These are phyloP conservation scores for Paraescarpia echinospica DNA, from an alignment of 1,140 invertebrate genomes.

Conservation along the genomic window DNA sequence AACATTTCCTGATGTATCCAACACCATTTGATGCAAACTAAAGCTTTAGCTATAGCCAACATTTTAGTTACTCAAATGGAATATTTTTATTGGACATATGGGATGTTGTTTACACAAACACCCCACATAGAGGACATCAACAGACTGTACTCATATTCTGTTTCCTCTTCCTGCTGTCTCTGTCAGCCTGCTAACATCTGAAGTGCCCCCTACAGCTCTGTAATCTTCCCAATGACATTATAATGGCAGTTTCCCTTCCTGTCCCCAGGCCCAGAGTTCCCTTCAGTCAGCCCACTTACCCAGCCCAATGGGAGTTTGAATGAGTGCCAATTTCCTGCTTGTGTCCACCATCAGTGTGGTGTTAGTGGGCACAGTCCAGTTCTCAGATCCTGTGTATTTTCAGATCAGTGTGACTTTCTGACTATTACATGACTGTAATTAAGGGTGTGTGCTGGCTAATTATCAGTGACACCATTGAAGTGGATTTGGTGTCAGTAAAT, in stretches of 20 bases:
- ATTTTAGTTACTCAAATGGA: neutral
- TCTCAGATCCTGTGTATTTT: neutral
- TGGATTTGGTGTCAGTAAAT: too few relatives aligned
- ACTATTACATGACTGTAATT: too few relatives aligned
- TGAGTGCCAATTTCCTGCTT: neutral
- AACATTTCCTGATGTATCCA: neutral
- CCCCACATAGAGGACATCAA: neutral
- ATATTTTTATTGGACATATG: neutral
- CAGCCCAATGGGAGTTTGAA: neutral
- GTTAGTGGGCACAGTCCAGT: neutral
- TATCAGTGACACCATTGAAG: too few relatives aligned
- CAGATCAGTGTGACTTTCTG: neutral
- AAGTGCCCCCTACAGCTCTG: neutral
- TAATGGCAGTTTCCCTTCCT: neutral
- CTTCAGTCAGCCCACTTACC: neutral
- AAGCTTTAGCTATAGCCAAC: neutral
- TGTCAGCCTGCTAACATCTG: neutral
- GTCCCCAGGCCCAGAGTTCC: neutral
- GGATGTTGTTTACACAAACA: neutral
- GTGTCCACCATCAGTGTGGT: neutral
- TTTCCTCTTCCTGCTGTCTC: neutral
- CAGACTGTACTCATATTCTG: neutral
- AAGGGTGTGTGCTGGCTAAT: too few relatives aligned
- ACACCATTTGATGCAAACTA: neutral
- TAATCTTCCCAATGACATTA: constrained; percentile 1